These are phyloP conservation scores for Xanthorhoe spadicearia DNA, from an alignment of 2,888 invertebrate species.

Conservation along the genomic window DNA sequence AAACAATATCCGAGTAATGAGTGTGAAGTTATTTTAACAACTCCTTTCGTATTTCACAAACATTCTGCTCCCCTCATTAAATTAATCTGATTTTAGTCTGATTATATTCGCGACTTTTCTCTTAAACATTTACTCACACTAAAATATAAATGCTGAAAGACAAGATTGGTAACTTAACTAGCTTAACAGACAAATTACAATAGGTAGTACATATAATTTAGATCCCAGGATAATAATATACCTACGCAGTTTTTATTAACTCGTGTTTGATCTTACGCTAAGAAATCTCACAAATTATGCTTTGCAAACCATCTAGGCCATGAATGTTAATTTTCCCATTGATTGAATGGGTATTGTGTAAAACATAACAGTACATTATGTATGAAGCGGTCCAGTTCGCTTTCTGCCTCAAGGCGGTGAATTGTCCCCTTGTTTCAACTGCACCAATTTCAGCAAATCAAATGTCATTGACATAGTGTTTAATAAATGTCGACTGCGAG, in stretches of 20 bases:
- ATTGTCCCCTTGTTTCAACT: conserved; percentile 29
- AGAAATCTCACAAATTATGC: conserved; percentile 6
- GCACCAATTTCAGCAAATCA: conserved; percentile 41
- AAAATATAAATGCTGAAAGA: too few species aligned
- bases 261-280: background rate
- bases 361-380: conserved; percentile 14
- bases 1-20: too few species aligned
- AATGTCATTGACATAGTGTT: conserved; percentile 43
- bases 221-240: background rate
- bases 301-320: conserved; percentile 15
- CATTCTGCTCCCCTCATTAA: too few species aligned
- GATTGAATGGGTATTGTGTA: conserved; percentile 26
- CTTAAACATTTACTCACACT: too few species aligned
- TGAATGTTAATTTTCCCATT: conserved; percentile 32
- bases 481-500: conserved; percentile 10
- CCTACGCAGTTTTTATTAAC: background rate
- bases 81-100: too few species aligned
- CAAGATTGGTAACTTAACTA: too few species aligned
- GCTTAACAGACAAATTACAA: too few species aligned
- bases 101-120: too few species aligned
- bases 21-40: too few species aligned
- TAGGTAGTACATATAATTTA: too few species aligned
- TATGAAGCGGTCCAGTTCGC: conserved; percentile 16
- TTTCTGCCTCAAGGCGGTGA: conserved; percentile 20
- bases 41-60: too few species aligned